Percentiles rank a stretch among this genome's conserved stretches.
These are phyloP conservation scores for Drosophila nigrodunni DNA, from an alignment of 1,140 invertebrate species.

Conservation along the genomic window DNA sequence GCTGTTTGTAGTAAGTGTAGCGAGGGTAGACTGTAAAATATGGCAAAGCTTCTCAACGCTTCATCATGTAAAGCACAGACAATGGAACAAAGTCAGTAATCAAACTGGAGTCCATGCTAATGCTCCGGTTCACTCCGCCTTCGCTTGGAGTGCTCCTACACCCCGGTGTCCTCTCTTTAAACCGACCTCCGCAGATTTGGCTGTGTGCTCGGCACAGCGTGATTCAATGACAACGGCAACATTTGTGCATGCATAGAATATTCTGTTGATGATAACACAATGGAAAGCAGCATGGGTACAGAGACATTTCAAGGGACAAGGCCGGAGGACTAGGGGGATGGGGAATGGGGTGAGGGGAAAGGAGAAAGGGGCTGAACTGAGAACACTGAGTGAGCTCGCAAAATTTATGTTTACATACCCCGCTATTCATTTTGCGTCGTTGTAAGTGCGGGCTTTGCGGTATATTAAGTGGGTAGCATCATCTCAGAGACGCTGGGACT, in stretches of 20 bases:
- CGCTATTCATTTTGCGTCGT: conserved; percentile 75
- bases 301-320: conserved; percentile 4
- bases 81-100: conserved; percentile 61
- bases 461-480: conserved; percentile 80
- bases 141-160: not conserved
- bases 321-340: not conserved
- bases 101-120: conserved; percentile 53
- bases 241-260: conserved; percentile 83
- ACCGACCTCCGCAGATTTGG: not conserved
- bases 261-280: conserved; percentile 80
- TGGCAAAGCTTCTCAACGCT: conserved; percentile 38
- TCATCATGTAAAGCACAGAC: conserved; percentile 56
- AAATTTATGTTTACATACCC: conserved; percentile 84
- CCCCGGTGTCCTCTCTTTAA: not conserved
- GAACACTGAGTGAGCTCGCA: conserved; percentile 60
- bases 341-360: not conserved
- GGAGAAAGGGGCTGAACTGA: not conserved
- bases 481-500: conserved; percentile 42
- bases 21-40: conserved; percentile 42
- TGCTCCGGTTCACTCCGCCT: conserved; percentile 19
- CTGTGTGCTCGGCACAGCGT: conserved; percentile 41
- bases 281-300: conserved; percentile 33
- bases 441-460: conserved; percentile 80
- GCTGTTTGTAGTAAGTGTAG: not conserved
- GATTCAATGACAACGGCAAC: conserved; percentile 82